A percentile compares a stretch with the other conserved stretches of the same genome.
Evolutionary conservation across 1,140 invertebrate genomes (phyloP).

Genomic region (Bradysia coprophila): DNA sequence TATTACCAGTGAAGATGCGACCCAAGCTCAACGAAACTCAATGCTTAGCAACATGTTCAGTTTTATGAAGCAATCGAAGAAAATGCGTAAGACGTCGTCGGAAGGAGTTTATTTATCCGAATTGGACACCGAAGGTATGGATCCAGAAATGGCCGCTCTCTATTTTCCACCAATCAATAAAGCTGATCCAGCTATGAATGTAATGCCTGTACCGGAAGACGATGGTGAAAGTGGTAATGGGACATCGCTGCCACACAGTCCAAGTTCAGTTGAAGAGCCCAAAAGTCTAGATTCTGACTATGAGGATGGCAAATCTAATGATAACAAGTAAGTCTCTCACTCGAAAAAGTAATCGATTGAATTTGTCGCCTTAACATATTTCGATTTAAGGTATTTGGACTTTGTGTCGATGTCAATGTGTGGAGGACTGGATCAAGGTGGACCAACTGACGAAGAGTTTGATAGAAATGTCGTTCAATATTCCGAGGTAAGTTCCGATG

Average conservation of each 20-base stretch:
- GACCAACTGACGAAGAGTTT: slow-evolving; percentile 47
- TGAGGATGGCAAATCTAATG: slow-evolving; percentile 48
- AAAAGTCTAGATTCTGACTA: slow-evolving; percentile 66
- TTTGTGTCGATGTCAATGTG: slow-evolving; percentile 62
- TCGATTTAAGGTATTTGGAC: slow-evolving; percentile 10
- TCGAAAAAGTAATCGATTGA: slow-evolving; percentile 1
- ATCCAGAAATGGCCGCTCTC: slow-evolving; percentile 74
- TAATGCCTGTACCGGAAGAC: too few relatives aligned
- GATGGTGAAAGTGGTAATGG: slow-evolving; percentile 92
- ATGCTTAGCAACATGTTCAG: slow-evolving; percentile 81
- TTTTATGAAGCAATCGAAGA: slow-evolving; percentile 71
- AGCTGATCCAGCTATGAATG: slow-evolving; percentile 33
- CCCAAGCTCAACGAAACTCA: slow-evolving; percentile 41
- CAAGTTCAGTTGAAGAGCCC: slow-evolving; percentile 50
- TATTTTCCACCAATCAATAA: slow-evolving; percentile 53
- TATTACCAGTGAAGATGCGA: slow-evolving; percentile 17
- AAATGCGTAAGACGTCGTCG: slow-evolving; percentile 45
- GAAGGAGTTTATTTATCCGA: slow-evolving; percentile 85
- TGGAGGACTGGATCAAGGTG: slow-evolving; percentile 45
- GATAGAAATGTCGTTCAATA: slow-evolving; percentile 45
- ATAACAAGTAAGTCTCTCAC: slow-evolving; percentile 31
- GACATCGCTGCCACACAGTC: slow-evolving; percentile 81
- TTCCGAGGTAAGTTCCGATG: slow-evolving; percentile 17
- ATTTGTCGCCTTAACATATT: too few relatives aligned
- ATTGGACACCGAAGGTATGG: slow-evolving; percentile 68